phyloP scores from a whole-genome alignment of 1,140 invertebrate species.

The Daktulosphaira vitifoliae region DNA sequence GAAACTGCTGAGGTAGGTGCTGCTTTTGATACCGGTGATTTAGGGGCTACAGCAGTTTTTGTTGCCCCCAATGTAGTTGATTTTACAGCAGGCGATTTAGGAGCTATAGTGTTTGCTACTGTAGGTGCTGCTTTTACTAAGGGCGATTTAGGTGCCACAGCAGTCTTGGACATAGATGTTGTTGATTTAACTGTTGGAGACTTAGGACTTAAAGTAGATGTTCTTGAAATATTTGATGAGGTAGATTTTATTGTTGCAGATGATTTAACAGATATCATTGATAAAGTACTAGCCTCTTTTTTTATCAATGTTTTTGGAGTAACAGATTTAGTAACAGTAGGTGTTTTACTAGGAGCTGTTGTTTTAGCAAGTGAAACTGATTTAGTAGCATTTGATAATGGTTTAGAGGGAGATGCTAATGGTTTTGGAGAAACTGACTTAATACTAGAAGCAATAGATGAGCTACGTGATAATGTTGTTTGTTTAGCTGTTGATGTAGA shows the following conservation, averaged over 20 bases:
- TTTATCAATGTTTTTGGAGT: constrained; percentile 5
- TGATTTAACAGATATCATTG: background rate
- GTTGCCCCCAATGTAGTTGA: background rate
- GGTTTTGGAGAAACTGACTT: constrained; percentile 1
- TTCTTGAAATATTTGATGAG: too few relatives aligned
- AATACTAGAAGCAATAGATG: background rate
- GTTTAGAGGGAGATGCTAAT: background rate
- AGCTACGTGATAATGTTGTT: background rate
- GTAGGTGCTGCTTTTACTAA: background rate
- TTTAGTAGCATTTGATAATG: background rate
- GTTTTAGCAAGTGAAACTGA: background rate
- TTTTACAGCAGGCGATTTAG: background rate
- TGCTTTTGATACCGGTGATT: background rate
- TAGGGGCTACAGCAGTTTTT: background rate
- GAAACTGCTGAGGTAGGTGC: background rate
- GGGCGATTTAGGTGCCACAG: background rate
- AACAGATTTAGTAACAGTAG: background rate
- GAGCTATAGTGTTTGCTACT: background rate
- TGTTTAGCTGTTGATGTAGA: background rate
- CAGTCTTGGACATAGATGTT: background rate
- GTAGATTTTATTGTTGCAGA: constrained; percentile 1
- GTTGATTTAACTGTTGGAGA: background rate
- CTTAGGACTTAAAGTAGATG: too few relatives aligned
- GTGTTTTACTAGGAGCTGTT: background rate
- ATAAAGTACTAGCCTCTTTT: constrained; percentile 7